These are phyloP conservation scores for Elachura formosa DNA, from an alignment of 2,113 vertebrate genomes.

Conservation along the genomic window DNA sequence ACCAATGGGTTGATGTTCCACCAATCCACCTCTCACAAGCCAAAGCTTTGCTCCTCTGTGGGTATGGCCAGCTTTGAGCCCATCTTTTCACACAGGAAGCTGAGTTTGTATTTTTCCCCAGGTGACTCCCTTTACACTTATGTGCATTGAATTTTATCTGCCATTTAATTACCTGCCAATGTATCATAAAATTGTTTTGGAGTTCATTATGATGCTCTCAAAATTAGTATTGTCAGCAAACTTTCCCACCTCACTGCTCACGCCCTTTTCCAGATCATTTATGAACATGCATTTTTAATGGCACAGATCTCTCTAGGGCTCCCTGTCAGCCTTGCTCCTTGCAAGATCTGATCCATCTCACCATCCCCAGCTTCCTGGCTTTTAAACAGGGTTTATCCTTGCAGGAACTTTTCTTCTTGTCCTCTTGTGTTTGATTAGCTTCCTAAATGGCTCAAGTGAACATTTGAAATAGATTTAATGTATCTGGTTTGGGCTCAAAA, in stretches of 20 bases:
- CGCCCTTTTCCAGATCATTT: conserved; percentile 1
- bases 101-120: background rate
- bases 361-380: background rate
- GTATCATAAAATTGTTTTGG: conserved; percentile 13
- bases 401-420: background rate
- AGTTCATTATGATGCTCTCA: background rate
- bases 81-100: background rate
- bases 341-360: background rate
- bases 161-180: background rate
- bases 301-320: background rate
- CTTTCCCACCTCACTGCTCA: background rate
- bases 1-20: background rate
- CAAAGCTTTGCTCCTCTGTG: background rate
- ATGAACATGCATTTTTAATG: background rate
- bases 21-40: background rate
- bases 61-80: background rate
- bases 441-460: background rate
- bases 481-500: background rate
- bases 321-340: background rate
- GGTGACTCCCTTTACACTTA: background rate
- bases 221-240: conserved; percentile 14
- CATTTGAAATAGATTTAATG: background rate
- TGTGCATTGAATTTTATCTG: background rate
- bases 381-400: background rate
- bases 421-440: background rate